phyloP scores from a whole-genome alignment of 2,113 vertebrate genomes.

The Psittacara wagleri region DNA sequence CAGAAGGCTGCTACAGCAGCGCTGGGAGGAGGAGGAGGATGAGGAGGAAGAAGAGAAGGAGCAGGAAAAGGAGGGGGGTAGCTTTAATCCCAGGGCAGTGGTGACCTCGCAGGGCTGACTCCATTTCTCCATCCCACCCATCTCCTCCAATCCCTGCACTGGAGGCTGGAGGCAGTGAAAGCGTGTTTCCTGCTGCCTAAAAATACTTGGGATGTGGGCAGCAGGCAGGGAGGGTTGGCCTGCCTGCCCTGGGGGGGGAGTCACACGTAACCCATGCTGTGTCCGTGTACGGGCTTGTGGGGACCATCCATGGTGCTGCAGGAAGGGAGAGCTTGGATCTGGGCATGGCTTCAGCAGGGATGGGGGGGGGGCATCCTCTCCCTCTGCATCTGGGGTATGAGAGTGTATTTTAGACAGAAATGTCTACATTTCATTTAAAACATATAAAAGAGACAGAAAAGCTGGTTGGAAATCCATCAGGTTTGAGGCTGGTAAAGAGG shows the following conservation, averaged over 20 bases:
- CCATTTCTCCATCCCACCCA: background rate
- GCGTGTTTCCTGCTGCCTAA: background rate
- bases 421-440: background rate
- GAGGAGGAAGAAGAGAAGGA: background rate
- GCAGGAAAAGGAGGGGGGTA: background rate
- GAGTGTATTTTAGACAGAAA: background rate
- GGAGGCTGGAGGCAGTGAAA: background rate
- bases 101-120: background rate
- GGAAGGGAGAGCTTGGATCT: background rate
- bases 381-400: background rate
- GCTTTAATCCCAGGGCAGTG: background rate
- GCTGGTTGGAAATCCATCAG: background rate
- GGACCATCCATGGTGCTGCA: background rate
- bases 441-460: background rate
- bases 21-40: background rate
- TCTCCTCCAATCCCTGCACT: background rate
- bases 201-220: background rate
- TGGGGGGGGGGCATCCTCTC: background rate
- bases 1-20: background rate
- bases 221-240: background rate
- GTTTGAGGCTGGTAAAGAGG: background rate
- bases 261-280: rapidly evolving
- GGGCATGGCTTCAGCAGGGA: background rate
- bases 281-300: rapidly evolving
- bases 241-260: background rate